These are phyloP conservation scores for Chiridota heheva DNA, from an alignment of 35 echinoderm and acorn worm species.

Conservation along the genomic window DNA sequence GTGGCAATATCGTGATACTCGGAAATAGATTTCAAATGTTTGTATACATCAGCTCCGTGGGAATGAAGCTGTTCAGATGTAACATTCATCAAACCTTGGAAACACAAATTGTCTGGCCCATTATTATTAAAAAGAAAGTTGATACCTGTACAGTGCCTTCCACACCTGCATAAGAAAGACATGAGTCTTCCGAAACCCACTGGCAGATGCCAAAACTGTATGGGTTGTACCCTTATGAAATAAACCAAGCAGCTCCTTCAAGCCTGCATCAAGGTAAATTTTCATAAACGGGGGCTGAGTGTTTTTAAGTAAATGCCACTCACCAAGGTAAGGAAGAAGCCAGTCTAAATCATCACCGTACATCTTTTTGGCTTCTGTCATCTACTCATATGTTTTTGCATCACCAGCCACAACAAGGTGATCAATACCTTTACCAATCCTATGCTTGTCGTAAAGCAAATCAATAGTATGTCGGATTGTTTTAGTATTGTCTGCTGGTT, in stretches of 20 bases:
- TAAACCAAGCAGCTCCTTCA: not conserved
- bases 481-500: conserved; percentile 11
- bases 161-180: conserved; percentile 4
- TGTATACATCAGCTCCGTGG: too few relatives aligned
- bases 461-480: conserved; percentile 2
- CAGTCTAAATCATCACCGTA: conserved; percentile 6
- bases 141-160: conserved; percentile 24
- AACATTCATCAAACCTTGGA: too few relatives aligned
- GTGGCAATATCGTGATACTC: too few relatives aligned
- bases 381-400: conserved; percentile 1
- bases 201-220: not conserved
- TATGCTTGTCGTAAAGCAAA: not conserved
- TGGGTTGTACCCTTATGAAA: not conserved
- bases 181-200: not conserved
- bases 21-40: too few relatives aligned
- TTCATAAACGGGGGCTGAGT: conserved; percentile 14
- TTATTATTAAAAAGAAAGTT: too few relatives aligned
- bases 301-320: conserved; percentile 47
- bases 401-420: conserved; percentile 32
- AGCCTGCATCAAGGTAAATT: not conserved
- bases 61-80: too few relatives aligned
- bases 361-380: not conserved
- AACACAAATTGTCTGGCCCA: not conserved
- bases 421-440: not conserved
- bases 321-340: conserved; percentile 24